Conservation (phyloP, 2,797 vertebrate species). For the Alcedo atthis region DNA sequence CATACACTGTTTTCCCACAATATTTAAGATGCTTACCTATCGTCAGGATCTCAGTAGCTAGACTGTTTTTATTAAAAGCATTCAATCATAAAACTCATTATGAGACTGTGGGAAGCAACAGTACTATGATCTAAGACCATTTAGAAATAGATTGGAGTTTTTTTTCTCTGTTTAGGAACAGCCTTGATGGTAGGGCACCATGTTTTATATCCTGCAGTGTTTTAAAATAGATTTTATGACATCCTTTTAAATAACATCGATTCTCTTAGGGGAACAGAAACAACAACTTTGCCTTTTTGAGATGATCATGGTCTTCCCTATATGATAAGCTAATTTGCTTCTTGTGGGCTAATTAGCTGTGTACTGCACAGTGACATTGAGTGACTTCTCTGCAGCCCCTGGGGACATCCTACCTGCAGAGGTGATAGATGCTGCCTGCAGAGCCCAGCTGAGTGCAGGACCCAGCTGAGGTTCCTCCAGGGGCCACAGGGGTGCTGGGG, state of each 20-base stretch:
- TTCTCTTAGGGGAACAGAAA: constrained; percentile 4
- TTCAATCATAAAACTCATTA: neutral
- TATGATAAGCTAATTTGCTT: neutral
- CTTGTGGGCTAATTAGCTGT: neutral
- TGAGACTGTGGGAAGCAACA: neutral
- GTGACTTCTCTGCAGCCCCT: neutral
- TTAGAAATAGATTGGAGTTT: neutral
- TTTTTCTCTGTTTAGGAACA: neutral
- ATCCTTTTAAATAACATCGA: neutral
- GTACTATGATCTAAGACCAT: neutral
- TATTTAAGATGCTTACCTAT: neutral
- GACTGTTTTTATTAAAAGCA: neutral
- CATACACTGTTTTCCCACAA: neutral
- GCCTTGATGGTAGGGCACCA: neutral
- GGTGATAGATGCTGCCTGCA: neutral
- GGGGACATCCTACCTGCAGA: neutral
- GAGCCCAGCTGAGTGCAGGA: neutral
- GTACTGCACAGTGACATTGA: neutral
- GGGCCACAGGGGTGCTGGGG: accelerated
- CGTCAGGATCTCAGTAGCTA: neutral
- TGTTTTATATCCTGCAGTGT: neutral
- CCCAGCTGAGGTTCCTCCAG: neutral
- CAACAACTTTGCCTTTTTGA: neutral
- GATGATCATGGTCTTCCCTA: neutral
- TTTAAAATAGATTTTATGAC: constrained; percentile 10